Evolutionary conservation across 1,140 invertebrate genomes (phyloP), one percentile per base, ranked within the genome.

Genomic region (Aculops lycopersici): DNA sequence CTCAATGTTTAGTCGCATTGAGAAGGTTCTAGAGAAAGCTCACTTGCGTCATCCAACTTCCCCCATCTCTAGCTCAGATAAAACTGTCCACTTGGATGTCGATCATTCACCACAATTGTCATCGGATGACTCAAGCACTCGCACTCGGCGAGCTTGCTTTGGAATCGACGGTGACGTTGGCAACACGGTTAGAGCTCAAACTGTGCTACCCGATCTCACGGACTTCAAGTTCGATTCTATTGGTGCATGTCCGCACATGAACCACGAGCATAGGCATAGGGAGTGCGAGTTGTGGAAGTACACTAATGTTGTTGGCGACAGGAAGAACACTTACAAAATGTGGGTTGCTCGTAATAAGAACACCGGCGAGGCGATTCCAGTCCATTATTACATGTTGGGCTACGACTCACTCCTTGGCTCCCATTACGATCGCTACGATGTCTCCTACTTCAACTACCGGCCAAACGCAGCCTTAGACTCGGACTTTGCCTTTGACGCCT

Each of bases 341-440:
- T 81, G 73, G 72, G 48, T 59, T 36, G 3, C 20, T 1, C 46
- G 39, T 31, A 13, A 15, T 13, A 2, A 2, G 17, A 36, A 38
- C 38, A 41, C 36, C 24, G 45, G 43, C 24, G 46, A 40, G 14
- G 21, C 48, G 0, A 60, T 67, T 45, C 73, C 74, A 13, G 59
- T 75, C 17, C 68, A 70, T 39, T 90, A 86, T 57, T 74, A 84
- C 57, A 90, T 90, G 81, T 69, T 67, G 50, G 83, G 83, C 14
- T 92, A 70, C 54, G 86, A 94, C 53, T 69, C 70, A 0, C 60
- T 94, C 1, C 59, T 92, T 1, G 81, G 81, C 1, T 90, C 81
- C 4, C 84, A 94, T 58, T 92, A 78, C 52, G 84, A 94, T 58
- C 80, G 86, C 58, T 94, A 94, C 53, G 76, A 78, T 54, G 52